Evolutionary conservation across 1,140 invertebrate species (phyloP), one percentile per base, ranked within the genome.

Genomic region (Platyura marginata): DNA sequence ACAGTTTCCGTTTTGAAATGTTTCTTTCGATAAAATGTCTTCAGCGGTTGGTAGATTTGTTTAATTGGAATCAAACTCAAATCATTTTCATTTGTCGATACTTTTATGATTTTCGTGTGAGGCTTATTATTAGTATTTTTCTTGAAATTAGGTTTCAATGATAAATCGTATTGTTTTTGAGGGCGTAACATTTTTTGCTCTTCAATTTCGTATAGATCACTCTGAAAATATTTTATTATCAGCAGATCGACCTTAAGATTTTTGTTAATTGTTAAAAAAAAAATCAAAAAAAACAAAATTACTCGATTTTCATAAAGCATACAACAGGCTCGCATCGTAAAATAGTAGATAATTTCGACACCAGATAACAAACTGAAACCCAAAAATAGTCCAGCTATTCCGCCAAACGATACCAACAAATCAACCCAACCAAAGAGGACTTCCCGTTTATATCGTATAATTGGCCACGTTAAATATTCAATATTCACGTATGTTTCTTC

Each of bases 391-490:
- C 81, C 79, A 6, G 79, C 79, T 42, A 82, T 81, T 20, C 59
- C 59, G 3, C 66, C 65, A 44, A 67, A 67, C 0, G 65, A 67
- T n/a, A 65, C 78, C 33, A 82, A 52, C 33, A 83, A 63, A 64
- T 83, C 79, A 0, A 82, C 74, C 77, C 78, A 81, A 36, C 79
- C 79, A 51, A 83, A 82, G 16, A 79, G 62, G 2, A 82, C 77
- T 55, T 81, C 76, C 19, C 78, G 67, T 51, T 79, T 81, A 50
- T 79, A 82, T 3, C 73, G 58, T 9, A 80, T 72, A 64, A 77
- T 75, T 1, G 79, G 78, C 79, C 78, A 81, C 2, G 73, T 75
- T 1, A 74, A 68, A 48, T 75, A 77, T 55, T 74, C 70, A 6
- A 61, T 56, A 16, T 29, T 44, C 11, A 44, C 20, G 22, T 29